Conservation (phyloP, 2,113 vertebrate genomes). For the Terrapene triunguis region DNA sequence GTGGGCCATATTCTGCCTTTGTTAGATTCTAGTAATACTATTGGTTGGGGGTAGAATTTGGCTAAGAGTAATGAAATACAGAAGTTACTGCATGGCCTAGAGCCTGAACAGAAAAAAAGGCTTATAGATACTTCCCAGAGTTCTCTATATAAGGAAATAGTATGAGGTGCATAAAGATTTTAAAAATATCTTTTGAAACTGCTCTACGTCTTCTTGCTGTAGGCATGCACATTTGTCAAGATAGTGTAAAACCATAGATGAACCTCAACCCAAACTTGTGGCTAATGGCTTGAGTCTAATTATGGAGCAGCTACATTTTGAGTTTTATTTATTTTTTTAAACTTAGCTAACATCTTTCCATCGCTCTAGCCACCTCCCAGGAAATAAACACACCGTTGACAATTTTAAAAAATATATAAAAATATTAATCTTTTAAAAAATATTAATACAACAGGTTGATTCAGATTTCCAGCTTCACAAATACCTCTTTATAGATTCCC, state of each 20-base stretch:
- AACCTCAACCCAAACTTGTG: neutral
- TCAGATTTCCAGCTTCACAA: neutral
- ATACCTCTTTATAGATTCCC: neutral
- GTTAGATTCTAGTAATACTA: neutral
- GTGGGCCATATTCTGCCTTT: neutral
- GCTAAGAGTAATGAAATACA: neutral
- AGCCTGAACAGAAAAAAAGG: neutral
- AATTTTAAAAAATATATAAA: neutral
- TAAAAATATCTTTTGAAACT: conserved; percentile 1
- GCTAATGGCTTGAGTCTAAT: neutral
- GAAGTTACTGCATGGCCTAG: neutral
- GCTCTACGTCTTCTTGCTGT: neutral
- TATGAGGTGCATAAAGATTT: neutral
- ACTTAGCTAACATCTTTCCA: neutral
- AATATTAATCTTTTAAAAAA: neutral
- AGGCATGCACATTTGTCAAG: neutral
- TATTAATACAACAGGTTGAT: neutral
- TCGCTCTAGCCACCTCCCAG: neutral
- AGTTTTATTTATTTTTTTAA: neutral
- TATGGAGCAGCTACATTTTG: neutral
- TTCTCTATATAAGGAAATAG: neutral
- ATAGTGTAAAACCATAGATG: neutral
- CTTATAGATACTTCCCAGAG: neutral
- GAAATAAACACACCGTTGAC: neutral
- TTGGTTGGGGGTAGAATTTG: neutral